Conservation (phyloP, 1,140 invertebrate genomes). For the Homarus americanus region DNA sequence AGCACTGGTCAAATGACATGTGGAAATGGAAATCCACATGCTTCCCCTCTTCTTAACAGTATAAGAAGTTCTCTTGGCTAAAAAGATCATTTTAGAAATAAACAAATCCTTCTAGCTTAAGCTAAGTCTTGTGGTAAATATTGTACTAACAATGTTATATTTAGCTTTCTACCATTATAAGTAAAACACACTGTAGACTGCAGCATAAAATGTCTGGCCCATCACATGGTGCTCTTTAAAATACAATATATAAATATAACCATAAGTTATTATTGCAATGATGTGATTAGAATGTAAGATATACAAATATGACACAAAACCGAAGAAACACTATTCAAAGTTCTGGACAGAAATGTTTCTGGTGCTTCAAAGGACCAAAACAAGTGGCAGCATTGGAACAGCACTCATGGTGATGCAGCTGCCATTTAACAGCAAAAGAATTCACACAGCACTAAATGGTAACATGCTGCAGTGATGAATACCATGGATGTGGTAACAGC, state of each 20-base stretch:
- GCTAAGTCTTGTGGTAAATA: slow-evolving; percentile 10
- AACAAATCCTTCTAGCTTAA: background rate
- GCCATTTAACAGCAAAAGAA: background rate
- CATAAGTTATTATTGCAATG: slow-evolving; percentile 39
- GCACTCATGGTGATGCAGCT: background rate
- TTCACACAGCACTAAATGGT: background rate
- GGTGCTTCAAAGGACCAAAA: background rate
- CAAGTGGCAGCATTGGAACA: background rate
- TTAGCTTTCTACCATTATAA: slow-evolving; percentile 23
- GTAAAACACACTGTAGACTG: background rate
- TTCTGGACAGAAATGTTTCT: background rate
- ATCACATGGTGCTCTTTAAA: background rate
- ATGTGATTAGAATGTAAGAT: slow-evolving; percentile 14
- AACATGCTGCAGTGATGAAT: background rate
- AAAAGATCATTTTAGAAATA: background rate
- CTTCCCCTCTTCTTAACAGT: no score
- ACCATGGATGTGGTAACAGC: background rate
- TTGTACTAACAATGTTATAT: slow-evolving; percentile 25
- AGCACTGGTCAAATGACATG: no score
- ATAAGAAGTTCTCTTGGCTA: no score
- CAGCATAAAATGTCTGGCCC: slow-evolving; percentile 17
- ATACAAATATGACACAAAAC: slow-evolving; percentile 29
- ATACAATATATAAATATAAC: slow-evolving; percentile 15
- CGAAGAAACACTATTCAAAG: slow-evolving; percentile 3
- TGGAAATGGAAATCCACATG: no score